Percentiles rank a stretch among this genome's conserved stretches.
phyloP scores from a whole-genome alignment of 2,797 vertebrate species.

The Philypnodon macrostomus region DNA sequence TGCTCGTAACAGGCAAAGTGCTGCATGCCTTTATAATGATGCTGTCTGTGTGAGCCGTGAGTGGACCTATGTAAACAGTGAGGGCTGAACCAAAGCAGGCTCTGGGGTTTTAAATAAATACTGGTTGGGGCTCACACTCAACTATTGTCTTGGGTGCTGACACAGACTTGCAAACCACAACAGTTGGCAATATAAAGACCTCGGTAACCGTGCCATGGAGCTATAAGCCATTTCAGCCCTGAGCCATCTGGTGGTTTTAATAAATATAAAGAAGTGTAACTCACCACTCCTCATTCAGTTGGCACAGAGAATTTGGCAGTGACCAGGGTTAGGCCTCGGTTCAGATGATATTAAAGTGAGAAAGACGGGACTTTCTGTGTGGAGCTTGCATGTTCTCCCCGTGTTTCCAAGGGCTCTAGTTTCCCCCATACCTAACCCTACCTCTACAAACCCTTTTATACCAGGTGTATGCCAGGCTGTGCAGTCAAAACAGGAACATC shows the following conservation, averaged over 20 bases:
- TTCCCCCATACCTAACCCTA: no score
- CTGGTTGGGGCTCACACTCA: conserved; percentile 27
- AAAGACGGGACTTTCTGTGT: no score
- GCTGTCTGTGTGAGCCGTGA: conserved; percentile 25
- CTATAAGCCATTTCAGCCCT: conserved; percentile 40
- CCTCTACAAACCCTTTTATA: no score
- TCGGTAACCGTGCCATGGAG: conserved; percentile 21
- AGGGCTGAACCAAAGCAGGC: conserved; percentile 56
- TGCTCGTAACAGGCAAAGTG: conserved; percentile 29
- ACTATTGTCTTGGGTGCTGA: conserved; percentile 53
- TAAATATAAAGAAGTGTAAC: conserved; percentile 56
- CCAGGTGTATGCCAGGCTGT: no score
- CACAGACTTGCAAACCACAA: conserved; percentile 40
- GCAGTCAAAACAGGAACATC: no score
- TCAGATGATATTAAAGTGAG: conserved; percentile 20
- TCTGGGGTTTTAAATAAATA: conserved; percentile 67
- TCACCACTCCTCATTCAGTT: conserved; percentile 53
- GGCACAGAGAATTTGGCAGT: conserved; percentile 39
- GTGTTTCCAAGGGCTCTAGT: no score
- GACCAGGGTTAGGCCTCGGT: conserved; percentile 15
- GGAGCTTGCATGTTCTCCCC: no score
- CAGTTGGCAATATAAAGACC: conserved; percentile 49
- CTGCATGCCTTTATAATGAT: conserved; percentile 56
- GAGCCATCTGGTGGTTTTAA: conserved; percentile 52
- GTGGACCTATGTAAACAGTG: conserved; percentile 57